Evolutionary conservation across 2,888 invertebrate species (phyloP), one percentile per base, ranked within the genome.

Genomic region (Saturnia pavonia): DNA sequence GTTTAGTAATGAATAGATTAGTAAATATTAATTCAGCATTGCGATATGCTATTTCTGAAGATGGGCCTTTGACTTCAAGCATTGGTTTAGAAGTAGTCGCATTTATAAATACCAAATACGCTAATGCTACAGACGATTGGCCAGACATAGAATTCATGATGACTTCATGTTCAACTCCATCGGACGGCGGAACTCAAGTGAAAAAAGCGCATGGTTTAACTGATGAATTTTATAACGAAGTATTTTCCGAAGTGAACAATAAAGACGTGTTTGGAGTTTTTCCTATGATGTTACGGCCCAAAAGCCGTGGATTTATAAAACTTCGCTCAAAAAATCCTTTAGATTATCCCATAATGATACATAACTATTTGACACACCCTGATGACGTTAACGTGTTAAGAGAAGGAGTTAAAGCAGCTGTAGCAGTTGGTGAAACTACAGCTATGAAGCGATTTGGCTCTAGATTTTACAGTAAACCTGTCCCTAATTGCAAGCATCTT

Each of bases 61-160:
- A 97, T 76, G 98, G 98, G 0, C 97, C 98, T 0, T 85, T 98
- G 63, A 98, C 98, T 0, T 97, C 98, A 0, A 97, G 97, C 79
- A 95, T 98, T 40, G 98, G 98, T 0, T 92, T 98, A 72, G 98
- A 98, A 90, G 97, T 97, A 0, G 97, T 97, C 0, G 98, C 97
- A 0, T 98, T 98, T 84, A 96, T 98, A 70, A 96, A 96, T 43
- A 98, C 98, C 0, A 98, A 98, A 88, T 98, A 97, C 84, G 97
- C 97, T 0, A 98, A 98, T 83, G 94, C 96, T 70, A 95, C 96
- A 0, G 97, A 98, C 71, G 98, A 98, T 85, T 98, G 97, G 97
- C 98, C 98, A 0, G 98, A 98, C 82, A 97, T 98, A 74, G 97
- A 98, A 84, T 97, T 98, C 82, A 98, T 98, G 97, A 92, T 98